Percentiles rank a stretch among this genome's conserved stretches.
Evolutionary conservation across 2,888 invertebrate species (phyloP).

Genomic region (Anoncus sp.): DNA sequence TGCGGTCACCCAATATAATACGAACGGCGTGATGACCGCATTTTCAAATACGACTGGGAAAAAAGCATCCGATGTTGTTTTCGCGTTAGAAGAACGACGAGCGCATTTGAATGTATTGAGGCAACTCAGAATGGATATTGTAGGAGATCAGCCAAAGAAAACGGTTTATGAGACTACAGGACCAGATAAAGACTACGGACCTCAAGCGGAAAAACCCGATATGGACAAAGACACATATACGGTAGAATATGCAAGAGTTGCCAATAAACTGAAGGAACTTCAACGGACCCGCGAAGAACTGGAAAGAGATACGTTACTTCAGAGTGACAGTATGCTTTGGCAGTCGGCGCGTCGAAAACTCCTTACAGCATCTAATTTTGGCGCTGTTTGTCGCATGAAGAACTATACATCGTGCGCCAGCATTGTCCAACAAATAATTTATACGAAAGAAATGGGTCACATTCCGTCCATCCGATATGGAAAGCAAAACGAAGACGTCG

Average conservation of each 20-base stretch:
- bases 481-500: constrained; percentile 6
- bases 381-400: too few species aligned
- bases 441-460: neutral
- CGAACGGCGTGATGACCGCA: constrained; percentile 15
- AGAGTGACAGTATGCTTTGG: constrained; percentile 15
- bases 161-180: neutral
- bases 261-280: neutral
- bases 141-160: neutral
- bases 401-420: too few species aligned
- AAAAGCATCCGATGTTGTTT: neutral
- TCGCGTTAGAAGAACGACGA: neutral
- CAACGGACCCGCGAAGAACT: constrained; percentile 1
- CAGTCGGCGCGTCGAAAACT: constrained; percentile 8
- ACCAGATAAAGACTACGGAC: constrained; percentile 1
- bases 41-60: neutral
- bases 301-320: constrained; percentile 6
- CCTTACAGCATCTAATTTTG: too few species aligned
- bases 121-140: neutral
- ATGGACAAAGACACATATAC: neutral
- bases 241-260: neutral
- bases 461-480: constrained; percentile 12
- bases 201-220: constrained; percentile 8
- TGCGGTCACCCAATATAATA: constrained; percentile 17
- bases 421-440: too few species aligned
- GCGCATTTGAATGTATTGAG: neutral